Conservation (phyloP, 2,113 vertebrate species). For the Platichthys flesus region DNA sequence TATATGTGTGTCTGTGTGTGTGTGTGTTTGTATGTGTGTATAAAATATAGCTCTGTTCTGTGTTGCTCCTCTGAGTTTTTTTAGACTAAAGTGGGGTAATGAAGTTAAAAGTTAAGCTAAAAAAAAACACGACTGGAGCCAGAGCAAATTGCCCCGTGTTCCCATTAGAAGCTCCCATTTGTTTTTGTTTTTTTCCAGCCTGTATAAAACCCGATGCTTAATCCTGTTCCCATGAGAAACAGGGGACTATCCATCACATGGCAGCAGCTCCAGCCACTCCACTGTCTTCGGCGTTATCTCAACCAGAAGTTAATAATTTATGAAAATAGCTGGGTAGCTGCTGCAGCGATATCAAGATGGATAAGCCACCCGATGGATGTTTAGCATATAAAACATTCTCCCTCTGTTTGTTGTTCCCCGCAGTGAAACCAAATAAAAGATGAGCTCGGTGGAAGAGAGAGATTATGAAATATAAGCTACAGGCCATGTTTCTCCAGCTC, state of each 20-base stretch:
- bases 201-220: constrained; percentile 42
- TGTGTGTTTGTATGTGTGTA: too few species aligned
- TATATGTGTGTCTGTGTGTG: too few species aligned
- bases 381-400: constrained; percentile 62
- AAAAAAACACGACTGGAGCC: neutral
- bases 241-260: constrained; percentile 69
- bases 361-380: constrained; percentile 56
- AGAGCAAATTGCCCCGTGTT: constrained; percentile 16
- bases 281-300: constrained; percentile 67
- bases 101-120: neutral
- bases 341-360: constrained; percentile 60
- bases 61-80: neutral
- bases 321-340: constrained; percentile 61
- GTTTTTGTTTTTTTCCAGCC: constrained; percentile 17
- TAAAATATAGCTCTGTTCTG: too few species aligned
- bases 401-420: constrained; percentile 59
- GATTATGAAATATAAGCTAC: constrained; percentile 9
- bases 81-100: neutral
- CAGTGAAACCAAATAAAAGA: constrained; percentile 47
- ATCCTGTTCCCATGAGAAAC: constrained; percentile 75
- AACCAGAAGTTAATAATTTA: constrained; percentile 78
- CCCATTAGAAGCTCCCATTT: constrained; percentile 31
- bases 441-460: constrained; percentile 31
- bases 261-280: constrained; percentile 39
- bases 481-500: constrained; percentile 11